Evolutionary conservation across 2,797 vertebrate species (phyloP), one percentile per base, ranked within the genome.

Genomic region (Kryptolebias ocellatus): DNA sequence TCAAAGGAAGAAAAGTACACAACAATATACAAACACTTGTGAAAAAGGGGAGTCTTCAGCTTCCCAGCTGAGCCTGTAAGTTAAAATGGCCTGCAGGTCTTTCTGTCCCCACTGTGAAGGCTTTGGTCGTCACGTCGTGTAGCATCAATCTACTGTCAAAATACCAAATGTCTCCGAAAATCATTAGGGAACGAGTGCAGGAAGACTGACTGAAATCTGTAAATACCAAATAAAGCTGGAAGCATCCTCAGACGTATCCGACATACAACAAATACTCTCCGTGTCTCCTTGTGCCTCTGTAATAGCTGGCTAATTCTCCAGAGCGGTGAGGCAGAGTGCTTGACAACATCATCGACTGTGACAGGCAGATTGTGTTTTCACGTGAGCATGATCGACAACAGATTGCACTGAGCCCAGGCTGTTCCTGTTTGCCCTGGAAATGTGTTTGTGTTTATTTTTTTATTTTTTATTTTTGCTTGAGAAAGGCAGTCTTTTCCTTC

Each of bases 351-450:
- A 93, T 94, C 90, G 74, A 81, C 89, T 83, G 75, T 93, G 93
- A 93, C 92, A 93, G 91, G 84, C 93, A 93, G 91, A 92, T 90
- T 92, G 92, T 92, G 88, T 93, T 93, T 92, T 91, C 91, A 92
- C 90, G 90, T 90, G 89, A 90, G 81, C 82, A 60, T 83, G 86
- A 91, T 89, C 85, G 87, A 91, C 90, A 91, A 89, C 92, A 94
- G 90, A 93, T 91, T 92, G 90, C 89, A 77, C 67, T 34, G 80
- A 85, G 89, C 81, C 86, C 68, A 67, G 80, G 82, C 86, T 86
- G 84, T 90, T 92, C 87, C 76, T 89, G 87, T 93, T 90, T 92
- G 89, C 89, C 89, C 89, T 89, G 84, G 80, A 91, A 93, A 91
- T 90, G 88, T 89, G 87, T 89, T 90, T 90, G 91, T 92, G 87